Evolutionary conservation across 2,113 vertebrate species (phyloP).

Genomic region (Himantopus leucocephalus): DNA sequence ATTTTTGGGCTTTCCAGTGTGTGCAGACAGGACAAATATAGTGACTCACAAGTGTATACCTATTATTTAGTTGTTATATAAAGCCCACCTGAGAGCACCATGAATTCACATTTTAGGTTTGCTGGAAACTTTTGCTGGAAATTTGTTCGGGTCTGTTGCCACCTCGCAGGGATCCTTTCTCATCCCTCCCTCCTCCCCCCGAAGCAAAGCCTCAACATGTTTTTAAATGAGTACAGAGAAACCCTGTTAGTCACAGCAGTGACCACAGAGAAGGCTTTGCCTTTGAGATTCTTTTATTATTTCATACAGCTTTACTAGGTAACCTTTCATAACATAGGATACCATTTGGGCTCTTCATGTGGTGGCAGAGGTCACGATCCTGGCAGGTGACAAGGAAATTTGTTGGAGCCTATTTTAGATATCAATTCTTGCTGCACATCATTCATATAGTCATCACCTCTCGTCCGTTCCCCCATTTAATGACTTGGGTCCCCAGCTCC

Average conservation of each 20-base stretch:
- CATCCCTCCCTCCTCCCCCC: not conserved
- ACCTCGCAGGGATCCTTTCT: not conserved
- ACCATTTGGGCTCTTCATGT: not conserved
- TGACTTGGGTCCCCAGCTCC: not conserved
- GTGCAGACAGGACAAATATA: slow-evolving; percentile 47
- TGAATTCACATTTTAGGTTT: slow-evolving; percentile 39
- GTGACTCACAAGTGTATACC: slow-evolving; percentile 21
- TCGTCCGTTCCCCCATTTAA: not conserved
- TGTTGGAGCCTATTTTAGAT: not conserved
- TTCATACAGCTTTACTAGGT: not conserved
- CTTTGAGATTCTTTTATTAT: slow-evolving; percentile 3
- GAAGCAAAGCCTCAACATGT: not conserved
- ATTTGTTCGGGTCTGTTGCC: not conserved
- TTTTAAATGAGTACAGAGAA: not conserved
- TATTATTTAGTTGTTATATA: slow-evolving; percentile 72
- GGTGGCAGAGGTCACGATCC: not conserved
- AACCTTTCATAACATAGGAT: not conserved
- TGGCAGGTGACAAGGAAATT: not conserved
- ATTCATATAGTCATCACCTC: not conserved
- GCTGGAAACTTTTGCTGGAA: slow-evolving; percentile 50
- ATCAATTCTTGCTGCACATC: not conserved
- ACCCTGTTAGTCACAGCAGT: not conserved
- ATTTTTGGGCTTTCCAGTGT: not conserved
- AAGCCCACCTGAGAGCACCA: slow-evolving; percentile 21
- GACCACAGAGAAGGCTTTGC: not conserved